These are phyloP conservation scores for Xiphorhynchus erythropygius DNA, from an alignment of 2,797 vertebrate genomes.

Conservation along the genomic window DNA sequence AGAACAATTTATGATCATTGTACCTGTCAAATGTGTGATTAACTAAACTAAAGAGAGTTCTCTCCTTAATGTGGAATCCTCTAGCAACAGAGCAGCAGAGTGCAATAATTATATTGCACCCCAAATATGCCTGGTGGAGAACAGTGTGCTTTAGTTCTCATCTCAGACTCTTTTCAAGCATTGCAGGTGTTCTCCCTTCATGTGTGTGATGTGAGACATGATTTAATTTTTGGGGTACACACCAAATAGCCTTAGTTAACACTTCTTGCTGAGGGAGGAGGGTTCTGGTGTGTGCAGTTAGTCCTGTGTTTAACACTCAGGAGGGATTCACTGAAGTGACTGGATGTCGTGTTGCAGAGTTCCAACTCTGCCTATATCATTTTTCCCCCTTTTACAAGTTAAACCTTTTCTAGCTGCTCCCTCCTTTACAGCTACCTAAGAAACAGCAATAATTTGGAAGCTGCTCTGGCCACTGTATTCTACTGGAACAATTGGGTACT, in stretches of 20 bases:
- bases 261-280: not conserved
- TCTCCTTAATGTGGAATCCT: not conserved
- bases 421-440: not conserved
- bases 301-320: not conserved
- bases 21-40: not conserved
- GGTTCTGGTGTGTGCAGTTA: not conserved
- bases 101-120: not conserved
- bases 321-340: not conserved
- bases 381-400: not conserved
- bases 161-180: not conserved
- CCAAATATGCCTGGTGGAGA: not conserved
- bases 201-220: not conserved
- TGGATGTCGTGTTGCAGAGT: not conserved
- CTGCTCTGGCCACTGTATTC: not conserved
- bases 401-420: not conserved
- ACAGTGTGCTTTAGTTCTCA: not conserved
- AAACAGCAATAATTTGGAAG: not conserved
- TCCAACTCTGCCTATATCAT: not conserved
- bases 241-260: not conserved
- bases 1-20: not conserved
- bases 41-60: not conserved
- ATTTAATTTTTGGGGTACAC: not conserved
- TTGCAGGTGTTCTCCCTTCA: not conserved
- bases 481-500: not conserved
- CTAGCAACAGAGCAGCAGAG: not conserved